Percentiles rank a stretch among this genome's conserved stretches.
Evolutionary conservation across 1,140 invertebrate species (phyloP).

Genomic region (Trachymyrmex septentrionalis): DNA sequence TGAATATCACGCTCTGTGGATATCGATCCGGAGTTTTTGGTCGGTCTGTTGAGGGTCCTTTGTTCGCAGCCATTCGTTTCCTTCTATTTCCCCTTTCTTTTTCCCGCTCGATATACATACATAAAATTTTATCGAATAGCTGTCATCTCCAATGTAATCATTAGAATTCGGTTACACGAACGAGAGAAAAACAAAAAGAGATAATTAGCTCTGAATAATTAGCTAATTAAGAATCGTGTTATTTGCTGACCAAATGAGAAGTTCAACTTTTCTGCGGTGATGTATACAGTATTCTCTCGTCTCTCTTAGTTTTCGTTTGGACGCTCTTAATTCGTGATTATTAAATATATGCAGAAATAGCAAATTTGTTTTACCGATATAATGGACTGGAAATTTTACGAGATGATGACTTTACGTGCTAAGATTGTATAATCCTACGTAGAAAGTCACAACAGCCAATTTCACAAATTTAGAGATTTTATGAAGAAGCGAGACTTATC

Average conservation of each 20-base stretch:
- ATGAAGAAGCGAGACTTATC: not conserved
- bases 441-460: not conserved
- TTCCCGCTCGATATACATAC: not conserved
- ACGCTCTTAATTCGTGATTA: not conserved
- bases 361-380: not conserved
- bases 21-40: conserved; percentile 71
- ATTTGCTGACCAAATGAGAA: not conserved
- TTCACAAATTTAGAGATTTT: conserved; percentile 7
- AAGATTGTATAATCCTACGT: not conserved
- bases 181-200: not conserved
- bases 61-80: conserved; percentile 57
- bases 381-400: not conserved
- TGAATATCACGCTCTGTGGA: conserved; percentile 58
- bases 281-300: not conserved
- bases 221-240: conserved; percentile 15
- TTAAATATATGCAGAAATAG: not conserved
- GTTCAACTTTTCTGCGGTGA: not conserved
- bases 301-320: not conserved
- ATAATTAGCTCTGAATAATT: conserved; percentile 15
- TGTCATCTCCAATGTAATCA: not conserved
- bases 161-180: conserved; percentile 3
- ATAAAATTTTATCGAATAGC: conserved; percentile 47
- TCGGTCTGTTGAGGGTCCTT: conserved; percentile 52
- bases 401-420: not conserved
- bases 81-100: not conserved